Evolutionary conservation across 2,113 vertebrate species (phyloP), one percentile per base, ranked within the genome.

Genomic region (Orthonyx spaldingii): DNA sequence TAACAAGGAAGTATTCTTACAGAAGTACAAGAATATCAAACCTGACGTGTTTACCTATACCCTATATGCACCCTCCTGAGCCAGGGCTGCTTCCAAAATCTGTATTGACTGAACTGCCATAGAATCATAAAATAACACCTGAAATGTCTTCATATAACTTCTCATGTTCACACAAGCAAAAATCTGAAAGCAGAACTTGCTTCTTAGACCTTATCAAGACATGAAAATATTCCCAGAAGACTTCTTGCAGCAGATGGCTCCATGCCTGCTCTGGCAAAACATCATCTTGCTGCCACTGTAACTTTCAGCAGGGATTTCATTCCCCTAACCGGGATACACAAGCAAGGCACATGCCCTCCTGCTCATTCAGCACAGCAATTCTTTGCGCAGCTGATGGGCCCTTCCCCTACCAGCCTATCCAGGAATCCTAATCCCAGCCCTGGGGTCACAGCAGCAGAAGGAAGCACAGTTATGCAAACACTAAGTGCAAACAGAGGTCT

Each of bases 401-500:
- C 63, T 69, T 10, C 18, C 33, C 37, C 35, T 9, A 3, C 7
- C 13, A 41, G 26, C 21, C 1, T 9, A 46, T 5, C 2, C 32
- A 65, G 50, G 22, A 78, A 20, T 5, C 33, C 84, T 3, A 24
- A 19, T 1, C 16, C 24, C 12, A 74, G 41, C 33, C 30, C 30
- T 7, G 65, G 4, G 30, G 6, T 27, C n/a, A 6, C 1, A 69
- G 35, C 42, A 52, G 50, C 0, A 8, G 28, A 16, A 52, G 9
- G n/a, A 64, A 72, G 55, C 41, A 47, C 19, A 55, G 35, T 50
- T 16, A 6, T 1, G 0, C 42, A 8, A 53, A 55, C 23, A 15
- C 8, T 1, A 2, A 14, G 8, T 6, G 19, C 5, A 2, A 53
- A 13, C 5, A 5, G 4, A 11, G 70, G 1, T 10, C 2, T 7